A percentile compares a stretch with the other conserved stretches of the same genome.
These are phyloP conservation scores for Chelonus insularis DNA, from an alignment of 1,140 invertebrate species.

Conservation along the genomic window DNA sequence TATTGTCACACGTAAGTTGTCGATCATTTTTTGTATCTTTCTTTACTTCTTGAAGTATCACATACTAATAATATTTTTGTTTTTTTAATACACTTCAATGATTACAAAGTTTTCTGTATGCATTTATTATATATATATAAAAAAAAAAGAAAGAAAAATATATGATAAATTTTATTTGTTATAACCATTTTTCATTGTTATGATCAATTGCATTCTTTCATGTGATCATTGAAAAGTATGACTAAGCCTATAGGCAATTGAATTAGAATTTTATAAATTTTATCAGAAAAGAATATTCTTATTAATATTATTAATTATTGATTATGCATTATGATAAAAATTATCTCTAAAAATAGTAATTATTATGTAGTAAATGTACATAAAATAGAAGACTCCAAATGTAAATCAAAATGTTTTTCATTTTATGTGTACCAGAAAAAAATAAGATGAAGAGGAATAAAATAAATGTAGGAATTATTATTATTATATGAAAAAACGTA, in stretches of 20 bases:
- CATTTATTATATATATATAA: neutral
- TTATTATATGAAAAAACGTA: neutral
- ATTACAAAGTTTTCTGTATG: neutral
- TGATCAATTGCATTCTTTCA: neutral
- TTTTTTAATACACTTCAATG: neutral
- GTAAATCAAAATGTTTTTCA: neutral
- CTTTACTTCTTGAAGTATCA: neutral
- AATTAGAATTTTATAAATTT: conserved; percentile 3
- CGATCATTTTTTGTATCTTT: neutral
- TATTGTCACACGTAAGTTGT: neutral
- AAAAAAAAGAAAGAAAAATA: neutral
- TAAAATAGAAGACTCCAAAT: neutral
- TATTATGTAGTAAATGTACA: neutral
- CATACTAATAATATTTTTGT: neutral
- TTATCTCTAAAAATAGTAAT: neutral
- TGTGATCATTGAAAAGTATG: neutral
- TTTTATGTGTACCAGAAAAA: neutral
- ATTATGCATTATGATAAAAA: neutral
- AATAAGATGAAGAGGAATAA: neutral
- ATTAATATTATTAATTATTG: neutral
- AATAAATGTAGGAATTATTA: neutral
- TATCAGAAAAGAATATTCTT: neutral
- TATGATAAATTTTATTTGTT: neutral
- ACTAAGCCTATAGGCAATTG: neutral
- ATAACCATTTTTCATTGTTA: neutral